Evolutionary conservation across 2,113 vertebrate genomes (phyloP), one percentile per base, ranked within the genome.

Genomic region (Rhinolophus ferrumequinum): DNA sequence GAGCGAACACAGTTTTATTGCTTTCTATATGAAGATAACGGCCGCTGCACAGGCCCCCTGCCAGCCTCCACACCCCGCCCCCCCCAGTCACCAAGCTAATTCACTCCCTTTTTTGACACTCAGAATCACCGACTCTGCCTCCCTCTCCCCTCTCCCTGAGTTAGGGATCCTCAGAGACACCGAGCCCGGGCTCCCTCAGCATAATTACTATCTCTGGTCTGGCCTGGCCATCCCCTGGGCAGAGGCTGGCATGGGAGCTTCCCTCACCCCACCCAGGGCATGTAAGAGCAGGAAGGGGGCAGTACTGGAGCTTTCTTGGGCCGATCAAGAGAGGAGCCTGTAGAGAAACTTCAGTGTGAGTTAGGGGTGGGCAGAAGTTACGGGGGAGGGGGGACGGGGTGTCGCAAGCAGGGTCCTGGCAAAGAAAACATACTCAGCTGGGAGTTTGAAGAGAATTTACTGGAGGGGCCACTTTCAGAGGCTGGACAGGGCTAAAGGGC

Each of bases 21-120:
- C 88, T 97, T 94, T 94, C 94, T 98, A 93, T 87, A 64, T 94
- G 97, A 97, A 97, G 98, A 35, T 98, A 97, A 94, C 97, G 52
- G 95, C 96, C 85, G 41, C 47, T 6, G 77, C 90, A 12, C 75
- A 96, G 98, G 90, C 77, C 38, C 89, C 86, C 69, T 64, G 72
- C 95, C 94, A 97, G 93, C 67, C 80, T 97, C 97, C 88, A 30
- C 92, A 33, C 83, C 22, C 47, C 33, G 76, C 9, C 38, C 64
- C 95, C 93, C 84, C 80, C 67, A 88, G 95, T 95, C 50, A 3
- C 77, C 77, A 22, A 80, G 88, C 95, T 98, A 92, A 98, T 98
- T 98, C 97, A 82, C 84, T 97, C 97, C 75, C 47, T 77, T 97
- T 98, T 97, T 85, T 97, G 97, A 98, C 96, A 96, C 85, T 28